Percentiles rank a stretch among this genome's conserved stretches.
Conservation (phyloP, 2,888 invertebrate genomes). For the Incurvaria masculella region DNA sequence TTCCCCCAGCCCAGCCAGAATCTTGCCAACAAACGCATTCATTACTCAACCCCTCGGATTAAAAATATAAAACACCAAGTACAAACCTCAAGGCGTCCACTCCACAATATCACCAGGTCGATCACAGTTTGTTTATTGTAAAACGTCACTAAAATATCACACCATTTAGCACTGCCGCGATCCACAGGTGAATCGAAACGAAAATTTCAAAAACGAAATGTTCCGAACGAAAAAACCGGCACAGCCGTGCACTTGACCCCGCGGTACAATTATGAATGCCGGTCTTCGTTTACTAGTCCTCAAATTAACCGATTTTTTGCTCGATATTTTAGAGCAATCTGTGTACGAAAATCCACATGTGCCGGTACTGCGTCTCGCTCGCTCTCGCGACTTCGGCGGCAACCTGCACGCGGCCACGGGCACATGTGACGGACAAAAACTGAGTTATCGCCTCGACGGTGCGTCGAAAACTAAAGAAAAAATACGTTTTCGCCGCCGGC, state of each 20-base stretch:
- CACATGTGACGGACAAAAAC: slow-evolving; percentile 44
- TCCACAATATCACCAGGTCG: not conserved
- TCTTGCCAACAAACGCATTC: not conserved
- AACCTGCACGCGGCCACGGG: slow-evolving; percentile 19
- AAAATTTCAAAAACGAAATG: slow-evolving; percentile 25
- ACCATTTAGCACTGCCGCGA: not conserved
- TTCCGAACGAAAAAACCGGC: slow-evolving; percentile 35
- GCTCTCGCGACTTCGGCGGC: slow-evolving; percentile 35
- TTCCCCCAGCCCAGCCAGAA: not conserved
- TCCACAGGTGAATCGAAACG: not conserved
- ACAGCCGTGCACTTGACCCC: slow-evolving; percentile 51
- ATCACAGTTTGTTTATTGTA: not conserved
- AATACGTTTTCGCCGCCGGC: slow-evolving; percentile 26
- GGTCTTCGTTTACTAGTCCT: slow-evolving; percentile 50
- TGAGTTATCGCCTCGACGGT: slow-evolving; percentile 29
- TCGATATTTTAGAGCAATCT: slow-evolving; percentile 52
- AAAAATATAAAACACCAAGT: not conserved
- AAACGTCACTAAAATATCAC: not conserved
- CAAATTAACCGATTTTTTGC: slow-evolving; percentile 51
- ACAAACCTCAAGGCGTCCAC: not conserved
- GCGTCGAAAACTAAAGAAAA: slow-evolving; percentile 16
- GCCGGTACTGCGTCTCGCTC: slow-evolving; percentile 34
- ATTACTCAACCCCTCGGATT: not conserved
- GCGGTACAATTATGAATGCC: slow-evolving; percentile 53
- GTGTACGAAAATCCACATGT: slow-evolving; percentile 43